Conservation (phyloP, 2,113 vertebrate species). For the Ciconia maguari region DNA sequence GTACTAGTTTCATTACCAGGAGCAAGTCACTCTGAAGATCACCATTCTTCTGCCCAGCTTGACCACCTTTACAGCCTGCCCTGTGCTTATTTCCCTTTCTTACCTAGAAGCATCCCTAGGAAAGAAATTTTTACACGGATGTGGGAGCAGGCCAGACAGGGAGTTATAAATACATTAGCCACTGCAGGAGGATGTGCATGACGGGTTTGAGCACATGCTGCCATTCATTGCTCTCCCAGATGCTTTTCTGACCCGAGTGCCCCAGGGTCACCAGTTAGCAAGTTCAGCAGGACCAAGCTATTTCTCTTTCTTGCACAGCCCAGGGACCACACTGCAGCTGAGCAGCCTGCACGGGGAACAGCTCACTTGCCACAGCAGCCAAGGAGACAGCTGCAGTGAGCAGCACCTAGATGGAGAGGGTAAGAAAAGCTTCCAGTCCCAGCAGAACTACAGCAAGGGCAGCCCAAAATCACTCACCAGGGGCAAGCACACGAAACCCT, state of each 20-base stretch:
- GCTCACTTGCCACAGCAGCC: neutral
- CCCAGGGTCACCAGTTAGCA: neutral
- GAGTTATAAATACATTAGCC: neutral
- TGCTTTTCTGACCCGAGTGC: neutral
- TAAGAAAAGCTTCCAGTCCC: neutral
- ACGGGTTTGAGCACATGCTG: neutral
- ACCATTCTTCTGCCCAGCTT: neutral
- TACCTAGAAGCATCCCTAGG: neutral
- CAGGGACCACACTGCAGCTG: neutral
- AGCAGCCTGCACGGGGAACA: neutral
- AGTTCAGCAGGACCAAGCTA: neutral
- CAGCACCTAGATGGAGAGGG: fast-evolving
- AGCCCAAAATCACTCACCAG: neutral
- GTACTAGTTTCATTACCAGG: neutral
- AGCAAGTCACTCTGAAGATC: neutral
- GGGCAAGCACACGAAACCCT: neutral
- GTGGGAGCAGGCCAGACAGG: neutral
- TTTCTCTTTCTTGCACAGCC: neutral
- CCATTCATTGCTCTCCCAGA: neutral
- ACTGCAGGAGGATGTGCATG: neutral
- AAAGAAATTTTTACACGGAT: neutral
- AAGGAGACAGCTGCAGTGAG: neutral
- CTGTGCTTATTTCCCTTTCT: neutral
- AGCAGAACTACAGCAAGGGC: neutral
- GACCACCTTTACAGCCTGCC: neutral